Base-by-base conservation (phyloP, 2,888 invertebrate genomes). In the Drosophila nr. fundita region DNA sequence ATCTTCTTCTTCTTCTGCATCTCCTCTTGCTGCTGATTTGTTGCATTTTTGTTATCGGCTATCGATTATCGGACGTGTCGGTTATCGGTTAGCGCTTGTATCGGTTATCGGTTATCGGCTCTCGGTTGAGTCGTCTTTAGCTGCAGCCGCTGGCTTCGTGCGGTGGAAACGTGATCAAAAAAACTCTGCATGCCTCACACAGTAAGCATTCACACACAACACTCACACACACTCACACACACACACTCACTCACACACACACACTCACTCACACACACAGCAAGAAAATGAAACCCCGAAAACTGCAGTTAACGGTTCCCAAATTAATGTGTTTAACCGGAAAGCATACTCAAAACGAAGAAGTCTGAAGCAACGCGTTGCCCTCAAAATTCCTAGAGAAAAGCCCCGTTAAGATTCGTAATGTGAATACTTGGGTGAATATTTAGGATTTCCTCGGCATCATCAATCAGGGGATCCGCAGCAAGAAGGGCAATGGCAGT, bases 91-190 rank as follows among this genome's bases (percentile, higher is more conserved):
- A 59, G 38, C 32, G 21, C 18, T 3, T 48, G 40, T 55, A 68
- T 57, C 64, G 42, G 15, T 57, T 60, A 59, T 55, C 32, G 21
- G 0, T 7, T 36, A 64, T 65, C 64, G 68, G n/a, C 21, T 15
- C 53, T 68, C 59, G 57, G 62, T 62, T 66, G 55, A 40, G 42
- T 54, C 57, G 58, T 74, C 66, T 58, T 66, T 73, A 65, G 48
- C 55, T 64, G 60, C 59, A 55, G 69, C 60, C 59, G 61, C 55
- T 68, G 57, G 60, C 71, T 58, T 65, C 65, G 32, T 70, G 50
- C 48, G 61, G 29, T 64, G 83, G 87, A 89, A 88, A 86, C 75
- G 54, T 92, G 91, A 92, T 83, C 91, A 90, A 91, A 83, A 92
- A 91, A 92, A 92, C 92, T 92, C 91, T 91, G 91, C 78, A 77